Percentiles rank a stretch among this genome's conserved stretches.
phyloP scores from a whole-genome alignment of 1,140 invertebrate genomes.

The Dendrolimus kikuchii region DNA sequence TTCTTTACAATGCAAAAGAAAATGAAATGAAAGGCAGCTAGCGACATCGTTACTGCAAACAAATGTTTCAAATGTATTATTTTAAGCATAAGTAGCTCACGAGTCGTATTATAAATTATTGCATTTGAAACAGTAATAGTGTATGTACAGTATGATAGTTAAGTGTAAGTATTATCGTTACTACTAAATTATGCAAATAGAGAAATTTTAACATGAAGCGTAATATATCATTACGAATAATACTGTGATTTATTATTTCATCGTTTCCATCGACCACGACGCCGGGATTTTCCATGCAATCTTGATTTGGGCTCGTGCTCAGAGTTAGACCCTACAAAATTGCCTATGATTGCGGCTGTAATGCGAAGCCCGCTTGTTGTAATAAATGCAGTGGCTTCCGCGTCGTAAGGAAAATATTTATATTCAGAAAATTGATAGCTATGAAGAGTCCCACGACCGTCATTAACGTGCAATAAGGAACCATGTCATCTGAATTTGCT shows the following conservation, averaged over 20 bases:
- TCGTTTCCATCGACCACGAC: constrained; percentile 32
- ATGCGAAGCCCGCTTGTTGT: constrained; percentile 36
- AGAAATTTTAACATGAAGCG: too few relatives aligned
- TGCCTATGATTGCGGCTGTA: constrained; percentile 53
- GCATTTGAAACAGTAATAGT: too few relatives aligned
- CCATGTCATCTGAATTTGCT: constrained; percentile 11
- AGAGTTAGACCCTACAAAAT: constrained; percentile 49
- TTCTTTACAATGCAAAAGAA: too few relatives aligned
- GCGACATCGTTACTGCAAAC: too few relatives aligned
- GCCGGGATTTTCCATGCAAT: constrained; percentile 35
- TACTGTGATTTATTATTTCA: constrained; percentile 51
- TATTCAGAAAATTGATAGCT: constrained; percentile 55
- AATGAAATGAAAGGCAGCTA: too few relatives aligned
- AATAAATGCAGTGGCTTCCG: constrained; percentile 52
- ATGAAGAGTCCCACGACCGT: constrained; percentile 24
- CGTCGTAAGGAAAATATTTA: constrained; percentile 51
- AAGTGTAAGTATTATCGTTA: too few relatives aligned
- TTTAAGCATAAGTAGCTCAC: too few relatives aligned
- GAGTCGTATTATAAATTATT: too few relatives aligned
- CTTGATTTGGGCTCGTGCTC: constrained; percentile 36
- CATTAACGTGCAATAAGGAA: constrained; percentile 37
- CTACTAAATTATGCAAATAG: too few relatives aligned
- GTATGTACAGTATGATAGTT: too few relatives aligned
- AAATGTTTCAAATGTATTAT: too few relatives aligned
- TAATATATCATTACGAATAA: constrained; percentile 16